A percentile compares a stretch with the other conserved stretches of the same genome.
These are phyloP conservation scores for Zele albiditarsus DNA, from an alignment of 2,888 invertebrate genomes.

Conservation along the genomic window DNA sequence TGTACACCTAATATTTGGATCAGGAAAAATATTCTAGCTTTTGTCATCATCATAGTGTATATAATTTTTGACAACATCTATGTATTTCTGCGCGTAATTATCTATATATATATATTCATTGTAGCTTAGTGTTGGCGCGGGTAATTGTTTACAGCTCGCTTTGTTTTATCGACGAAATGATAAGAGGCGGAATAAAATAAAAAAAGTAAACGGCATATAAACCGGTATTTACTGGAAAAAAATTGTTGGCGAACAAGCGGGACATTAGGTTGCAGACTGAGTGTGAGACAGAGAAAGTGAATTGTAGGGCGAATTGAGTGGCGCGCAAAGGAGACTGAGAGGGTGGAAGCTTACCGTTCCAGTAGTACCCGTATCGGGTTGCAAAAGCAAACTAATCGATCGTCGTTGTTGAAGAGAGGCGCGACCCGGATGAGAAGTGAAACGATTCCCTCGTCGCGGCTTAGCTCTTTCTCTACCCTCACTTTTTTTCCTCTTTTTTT, in stretches of 20 bases:
- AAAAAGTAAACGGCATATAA: not conserved
- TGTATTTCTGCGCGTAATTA: too few relatives aligned
- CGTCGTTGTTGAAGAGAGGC: conserved; percentile 22
- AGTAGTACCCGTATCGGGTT: conserved; percentile 50
- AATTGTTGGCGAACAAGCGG: not conserved
- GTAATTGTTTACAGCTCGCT: not conserved
- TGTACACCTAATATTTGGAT: too few relatives aligned
- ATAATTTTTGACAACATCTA: too few relatives aligned
- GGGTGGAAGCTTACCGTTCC: conserved; percentile 44
- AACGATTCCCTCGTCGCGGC: conserved; percentile 26
- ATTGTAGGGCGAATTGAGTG: conserved; percentile 37
- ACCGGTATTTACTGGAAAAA: not conserved
- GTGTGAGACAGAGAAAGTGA: not conserved
- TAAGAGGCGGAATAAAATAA: not conserved
- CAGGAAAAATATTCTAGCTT: too few relatives aligned
- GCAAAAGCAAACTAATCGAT: conserved; percentile 55
- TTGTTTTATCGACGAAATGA: not conserved
- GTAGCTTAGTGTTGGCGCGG: not conserved
- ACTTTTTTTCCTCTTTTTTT: conserved; percentile 6
- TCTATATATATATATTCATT: too few relatives aligned
- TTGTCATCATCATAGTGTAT: too few relatives aligned
- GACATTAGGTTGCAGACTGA: not conserved
- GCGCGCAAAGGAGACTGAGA: conserved; percentile 54
- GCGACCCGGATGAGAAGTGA: conserved; percentile 31
- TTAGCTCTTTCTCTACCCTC: conserved; percentile 28